Conservation (phyloP, 2,888 invertebrate species). For the Tridacna crocea region DNA sequence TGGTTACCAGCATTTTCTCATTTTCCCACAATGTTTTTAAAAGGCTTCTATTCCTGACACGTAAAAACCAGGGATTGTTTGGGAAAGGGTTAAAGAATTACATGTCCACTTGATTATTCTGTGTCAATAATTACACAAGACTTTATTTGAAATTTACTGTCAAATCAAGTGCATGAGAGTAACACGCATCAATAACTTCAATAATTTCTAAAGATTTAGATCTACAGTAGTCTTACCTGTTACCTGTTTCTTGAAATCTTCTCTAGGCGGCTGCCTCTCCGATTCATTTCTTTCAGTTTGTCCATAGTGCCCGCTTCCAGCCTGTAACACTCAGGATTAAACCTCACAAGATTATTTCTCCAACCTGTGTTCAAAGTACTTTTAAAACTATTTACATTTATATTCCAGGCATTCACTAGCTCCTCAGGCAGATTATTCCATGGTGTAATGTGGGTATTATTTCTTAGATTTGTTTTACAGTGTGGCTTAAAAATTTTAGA, state of each 20-base stretch:
- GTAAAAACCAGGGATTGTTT: too few relatives aligned
- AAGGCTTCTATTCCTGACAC: too few relatives aligned
- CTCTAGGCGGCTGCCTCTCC: not conserved
- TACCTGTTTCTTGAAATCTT: not conserved
- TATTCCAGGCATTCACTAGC: not conserved
- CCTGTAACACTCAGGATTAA: not conserved
- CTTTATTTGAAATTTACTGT: too few relatives aligned
- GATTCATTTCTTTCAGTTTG: not conserved
- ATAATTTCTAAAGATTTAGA: not conserved
- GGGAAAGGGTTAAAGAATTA: too few relatives aligned
- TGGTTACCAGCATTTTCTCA: conserved; percentile 2
- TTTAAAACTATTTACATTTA: not conserved
- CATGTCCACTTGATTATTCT: too few relatives aligned
- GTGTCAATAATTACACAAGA: too few relatives aligned
- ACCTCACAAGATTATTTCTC: not conserved
- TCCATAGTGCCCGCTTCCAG: too few relatives aligned
- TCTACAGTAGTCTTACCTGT: not conserved
- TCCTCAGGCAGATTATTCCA: not conserved
- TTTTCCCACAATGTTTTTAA: conserved; percentile 1
- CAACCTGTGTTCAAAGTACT: not conserved
- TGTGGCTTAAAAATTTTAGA: too few relatives aligned
- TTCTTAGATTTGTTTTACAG: too few relatives aligned
- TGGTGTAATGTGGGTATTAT: too few relatives aligned
- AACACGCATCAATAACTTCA: not conserved
- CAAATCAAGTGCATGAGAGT: too few relatives aligned